These are phyloP conservation scores for Balaenoptera acutorostrata DNA, from an alignment of 2,113 vertebrate genomes.

Conservation along the genomic window DNA sequence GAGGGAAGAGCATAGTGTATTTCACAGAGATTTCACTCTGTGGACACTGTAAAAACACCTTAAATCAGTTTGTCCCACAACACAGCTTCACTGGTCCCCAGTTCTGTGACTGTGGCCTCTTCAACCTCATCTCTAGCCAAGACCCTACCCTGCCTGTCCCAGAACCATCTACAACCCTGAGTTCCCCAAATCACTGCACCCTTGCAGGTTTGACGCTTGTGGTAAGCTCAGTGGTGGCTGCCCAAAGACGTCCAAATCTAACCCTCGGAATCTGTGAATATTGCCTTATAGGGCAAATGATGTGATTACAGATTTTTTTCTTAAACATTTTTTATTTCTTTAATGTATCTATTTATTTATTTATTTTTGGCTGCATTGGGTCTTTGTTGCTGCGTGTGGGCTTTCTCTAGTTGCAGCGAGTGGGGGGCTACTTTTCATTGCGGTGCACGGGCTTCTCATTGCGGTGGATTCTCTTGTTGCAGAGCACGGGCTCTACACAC, in stretches of 20 bases:
- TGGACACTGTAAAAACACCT: not conserved
- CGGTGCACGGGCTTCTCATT: fast-evolving
- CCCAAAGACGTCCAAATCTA: fast-evolving
- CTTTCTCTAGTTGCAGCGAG: too few species aligned
- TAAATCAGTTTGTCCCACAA: too few species aligned
- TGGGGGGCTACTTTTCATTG: too few species aligned
- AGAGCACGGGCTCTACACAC: too few species aligned
- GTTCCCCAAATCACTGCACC: not conserved
- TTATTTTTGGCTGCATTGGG: too few species aligned
- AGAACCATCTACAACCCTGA: not conserved
- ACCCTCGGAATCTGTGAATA: fast-evolving
- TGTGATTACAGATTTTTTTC: not conserved
- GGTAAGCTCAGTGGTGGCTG: not conserved
- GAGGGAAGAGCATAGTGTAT: not conserved
- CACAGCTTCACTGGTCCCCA: not conserved
- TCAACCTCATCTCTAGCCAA: not conserved
- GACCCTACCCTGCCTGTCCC: too few species aligned
- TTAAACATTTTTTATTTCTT: too few species aligned
- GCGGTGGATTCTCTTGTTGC: too few species aligned
- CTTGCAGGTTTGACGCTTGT: too few species aligned
- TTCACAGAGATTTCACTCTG: not conserved
- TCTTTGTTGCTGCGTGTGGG: too few species aligned
- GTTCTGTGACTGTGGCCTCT: not conserved
- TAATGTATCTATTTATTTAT: too few species aligned
- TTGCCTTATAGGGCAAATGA: not conserved